Evolutionary conservation across 1,140 invertebrate genomes (phyloP), one percentile per base, ranked within the genome.

Genomic region (Orius insidiosus): DNA sequence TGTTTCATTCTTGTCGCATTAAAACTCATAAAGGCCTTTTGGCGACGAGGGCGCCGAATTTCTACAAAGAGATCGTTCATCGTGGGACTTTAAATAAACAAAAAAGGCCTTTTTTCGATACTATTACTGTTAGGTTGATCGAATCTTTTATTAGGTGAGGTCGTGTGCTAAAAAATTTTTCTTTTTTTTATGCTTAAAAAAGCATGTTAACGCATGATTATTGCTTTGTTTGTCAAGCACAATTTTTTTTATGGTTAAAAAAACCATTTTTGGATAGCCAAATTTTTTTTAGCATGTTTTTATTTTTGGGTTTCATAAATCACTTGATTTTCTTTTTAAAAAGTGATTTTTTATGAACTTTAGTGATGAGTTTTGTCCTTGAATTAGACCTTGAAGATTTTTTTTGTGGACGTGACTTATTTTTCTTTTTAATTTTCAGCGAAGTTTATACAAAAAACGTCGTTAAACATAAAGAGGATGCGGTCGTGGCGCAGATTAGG

Each of bases 21-120:
- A 47, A 55, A 53, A 59, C 60, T 41, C 64, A 68, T 54, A 55
- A 57, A 52, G 64, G 64, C 52, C 62, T 68, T 38, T 32, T 68
- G 50, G 60, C 53, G 49, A 54, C 60, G 40, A 63, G 65, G 57
- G 62, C 59, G 30, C 60, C 63, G 43, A 53, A 55, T 38, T 64
- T 68, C 57, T 66, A 62, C 45, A 35, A 36, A 16, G 48, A 54
- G 33, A 15, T 51, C 31, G 1, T 39, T 31, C 11, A 34, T 32
- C 42, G 46, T 13, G 36, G 37, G n/a, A 24, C 15, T 34, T 39
- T 16, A 34, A 40, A 47, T 45, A 30, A 50, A 57, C 60, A 52
- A 62, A 62, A 57, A 37, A 52, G 54, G 56, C 56, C 57, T 19
- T 58, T 56, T 50, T 60, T 51, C 43, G 56, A 59, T 34, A 56